Evolutionary conservation across 2,113 vertebrate species (phyloP).

Genomic region (Pterophyllum scalare): DNA sequence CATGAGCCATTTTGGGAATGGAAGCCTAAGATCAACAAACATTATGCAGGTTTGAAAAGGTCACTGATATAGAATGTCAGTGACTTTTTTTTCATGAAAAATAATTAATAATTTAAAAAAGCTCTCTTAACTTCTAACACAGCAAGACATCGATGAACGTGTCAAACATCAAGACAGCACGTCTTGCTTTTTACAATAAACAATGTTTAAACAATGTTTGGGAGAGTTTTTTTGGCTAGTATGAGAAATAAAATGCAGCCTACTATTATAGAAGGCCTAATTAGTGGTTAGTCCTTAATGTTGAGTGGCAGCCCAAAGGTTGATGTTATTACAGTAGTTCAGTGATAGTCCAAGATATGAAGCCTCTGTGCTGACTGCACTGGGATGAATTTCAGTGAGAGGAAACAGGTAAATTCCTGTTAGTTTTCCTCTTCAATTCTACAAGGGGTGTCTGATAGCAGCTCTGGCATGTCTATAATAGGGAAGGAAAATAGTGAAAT

Average conservation of each 20-base stretch:
- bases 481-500: slow-evolving; percentile 65
- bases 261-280: slow-evolving; percentile 65
- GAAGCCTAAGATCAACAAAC: slow-evolving; percentile 45
- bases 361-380: slow-evolving; percentile 40
- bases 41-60: slow-evolving; percentile 33
- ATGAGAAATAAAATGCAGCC: slow-evolving; percentile 68
- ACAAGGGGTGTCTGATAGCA: slow-evolving; percentile 52
- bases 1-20: slow-evolving; percentile 47
- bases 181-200: slow-evolving; percentile 44
- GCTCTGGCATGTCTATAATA: slow-evolving; percentile 50
- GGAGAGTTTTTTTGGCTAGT: slow-evolving; percentile 44
- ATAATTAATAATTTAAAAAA: not conserved
- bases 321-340: slow-evolving; percentile 57
- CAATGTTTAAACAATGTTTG: slow-evolving; percentile 24
- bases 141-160: not conserved
- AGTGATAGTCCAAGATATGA: slow-evolving; percentile 29
- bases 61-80: slow-evolving; percentile 40
- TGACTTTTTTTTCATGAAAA: not conserved
- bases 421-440: slow-evolving; percentile 62
- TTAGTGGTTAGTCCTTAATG: slow-evolving; percentile 67
- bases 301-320: slow-evolving; percentile 63
- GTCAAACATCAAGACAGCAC: slow-evolving; percentile 26
- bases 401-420: slow-evolving; percentile 68
- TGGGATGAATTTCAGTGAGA: slow-evolving; percentile 38
- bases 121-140: slow-evolving; percentile 15